phyloP scores from a whole-genome alignment of 2,888 invertebrate genomes.

The Alloplasta piceator region DNA sequence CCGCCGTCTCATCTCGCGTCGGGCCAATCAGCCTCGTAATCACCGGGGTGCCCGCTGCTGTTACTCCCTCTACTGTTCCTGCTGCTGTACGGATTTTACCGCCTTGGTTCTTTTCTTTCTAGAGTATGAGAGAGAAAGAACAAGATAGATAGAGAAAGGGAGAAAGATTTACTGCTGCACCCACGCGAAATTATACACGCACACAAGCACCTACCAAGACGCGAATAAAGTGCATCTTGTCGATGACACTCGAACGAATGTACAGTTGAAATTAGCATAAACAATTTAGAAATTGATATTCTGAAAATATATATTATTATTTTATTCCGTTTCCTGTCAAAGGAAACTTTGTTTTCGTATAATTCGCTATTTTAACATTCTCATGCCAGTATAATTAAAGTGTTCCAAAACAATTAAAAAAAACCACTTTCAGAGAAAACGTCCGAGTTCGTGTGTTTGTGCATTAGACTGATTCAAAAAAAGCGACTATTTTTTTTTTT shows the following conservation, averaged over 20 bases:
- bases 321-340: no score
- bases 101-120: constrained; percentile 54
- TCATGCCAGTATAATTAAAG: no score
- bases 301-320: no score
- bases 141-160: constrained; percentile 11
- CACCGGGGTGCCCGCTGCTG: constrained; percentile 78
- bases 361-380: no score
- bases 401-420: no score
- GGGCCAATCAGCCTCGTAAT: constrained; percentile 83
- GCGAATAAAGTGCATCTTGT: constrained; percentile 41
- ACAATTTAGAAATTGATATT: no score
- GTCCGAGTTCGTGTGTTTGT: no score
- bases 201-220: constrained; percentile 26
- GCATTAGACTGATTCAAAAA: no score
- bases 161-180: constrained; percentile 47
- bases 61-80: constrained; percentile 42
- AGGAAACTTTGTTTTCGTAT: no score
- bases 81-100: constrained; percentile 52
- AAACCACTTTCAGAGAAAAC: no score
- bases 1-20: constrained; percentile 83
- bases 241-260: constrained; percentile 17
- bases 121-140: constrained; percentile 6
- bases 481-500: no score
- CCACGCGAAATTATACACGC: constrained; percentile 41
- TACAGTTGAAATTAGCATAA: no score